Base-by-base conservation (phyloP, 2,797 vertebrate species). In the Corythornis leucogaster region DNA sequence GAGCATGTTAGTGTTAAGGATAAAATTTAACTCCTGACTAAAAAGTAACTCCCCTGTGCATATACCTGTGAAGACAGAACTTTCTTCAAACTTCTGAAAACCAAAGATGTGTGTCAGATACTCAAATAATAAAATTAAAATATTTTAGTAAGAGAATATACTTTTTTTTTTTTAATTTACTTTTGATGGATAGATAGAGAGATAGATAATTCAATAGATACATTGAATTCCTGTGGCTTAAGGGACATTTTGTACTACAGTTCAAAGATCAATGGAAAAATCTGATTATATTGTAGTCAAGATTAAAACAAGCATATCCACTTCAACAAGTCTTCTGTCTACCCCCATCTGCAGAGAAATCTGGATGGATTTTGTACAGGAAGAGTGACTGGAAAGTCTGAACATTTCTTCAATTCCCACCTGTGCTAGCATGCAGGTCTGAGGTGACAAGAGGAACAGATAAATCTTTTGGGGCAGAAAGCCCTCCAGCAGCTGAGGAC, bases 241-340 rank as follows among this genome's bases (percentile, higher is more conserved):
- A 90, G 76, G 21, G 31, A 53, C 14, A 0, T 94, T 95, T 85
- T 93, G 80, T 86, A 57, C 46, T 85, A 85, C 63, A 95, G 69
- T 92, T 93, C 68, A 90, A 93, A 92, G 38, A 91, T 67, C 57
- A 87, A 53, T 55, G 53, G 63, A 84, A 92, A 94, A 62, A 64
- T 69, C 68, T 71, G 73, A 85, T 90, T 79, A 66, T 85, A 86
- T 64, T 94, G 76, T 55, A 83, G 74, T 79, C 42, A 89, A 96
- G 83, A 95, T 93, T 87, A 89, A 95, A 96, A 89, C 84, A 81
- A 86, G 17, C 54, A 11, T 66, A 79, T 69, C 11, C 30, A 45
- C 45, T 90, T 91, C 93, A 93, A 80, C 58, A 83, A 57, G 54
- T 84, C 18, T 11, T 25, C 20, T 79, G 53, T 89, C 82, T 70